Conservation (phyloP, 2,888 invertebrate genomes). For the Epistrophe grossulariae region DNA sequence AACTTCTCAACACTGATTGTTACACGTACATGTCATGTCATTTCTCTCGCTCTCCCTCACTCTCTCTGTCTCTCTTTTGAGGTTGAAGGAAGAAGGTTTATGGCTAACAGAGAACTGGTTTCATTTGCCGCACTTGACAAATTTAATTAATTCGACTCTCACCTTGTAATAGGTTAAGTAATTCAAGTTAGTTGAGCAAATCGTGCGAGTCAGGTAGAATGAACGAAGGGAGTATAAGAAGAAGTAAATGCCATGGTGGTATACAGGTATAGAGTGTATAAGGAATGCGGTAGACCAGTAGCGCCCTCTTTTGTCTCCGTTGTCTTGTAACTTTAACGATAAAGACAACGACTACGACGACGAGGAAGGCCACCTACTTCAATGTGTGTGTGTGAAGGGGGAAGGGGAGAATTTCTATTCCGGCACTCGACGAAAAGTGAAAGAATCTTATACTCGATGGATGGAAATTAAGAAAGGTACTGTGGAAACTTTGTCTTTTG, state of each 20-base stretch:
- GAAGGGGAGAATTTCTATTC: neutral
- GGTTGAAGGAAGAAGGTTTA: conserved; percentile 5
- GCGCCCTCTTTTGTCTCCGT: conserved; percentile 46
- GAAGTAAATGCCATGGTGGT: neutral
- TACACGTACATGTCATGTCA: conserved; percentile 11
- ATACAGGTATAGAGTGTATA: conserved; percentile 6
- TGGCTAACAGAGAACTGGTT: conserved; percentile 15
- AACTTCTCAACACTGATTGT: conserved; percentile 41
- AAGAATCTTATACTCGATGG: conserved; percentile 62
- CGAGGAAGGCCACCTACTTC: neutral
- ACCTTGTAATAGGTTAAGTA: conserved; percentile 66
- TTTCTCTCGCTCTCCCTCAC: neutral
- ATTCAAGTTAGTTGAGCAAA: conserved; percentile 55
- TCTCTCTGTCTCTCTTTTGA: neutral
- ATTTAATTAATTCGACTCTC: conserved; percentile 72
- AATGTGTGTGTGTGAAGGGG: neutral
- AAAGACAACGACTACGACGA: neutral
- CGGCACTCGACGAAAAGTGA: conserved; percentile 55
- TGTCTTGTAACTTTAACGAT: conserved; percentile 18
- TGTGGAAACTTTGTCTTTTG: conserved; percentile 60
- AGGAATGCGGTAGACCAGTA: conserved; percentile 42
- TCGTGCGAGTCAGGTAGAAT: conserved; percentile 48
- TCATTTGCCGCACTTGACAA: conserved; percentile 71
- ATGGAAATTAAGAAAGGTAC: conserved; percentile 60
- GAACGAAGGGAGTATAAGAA: conserved; percentile 3